Percentiles rank a stretch among this genome's conserved stretches.
These are phyloP conservation scores for Heliconius ismenius DNA, from an alignment of 2,888 invertebrate species.

Conservation along the genomic window DNA sequence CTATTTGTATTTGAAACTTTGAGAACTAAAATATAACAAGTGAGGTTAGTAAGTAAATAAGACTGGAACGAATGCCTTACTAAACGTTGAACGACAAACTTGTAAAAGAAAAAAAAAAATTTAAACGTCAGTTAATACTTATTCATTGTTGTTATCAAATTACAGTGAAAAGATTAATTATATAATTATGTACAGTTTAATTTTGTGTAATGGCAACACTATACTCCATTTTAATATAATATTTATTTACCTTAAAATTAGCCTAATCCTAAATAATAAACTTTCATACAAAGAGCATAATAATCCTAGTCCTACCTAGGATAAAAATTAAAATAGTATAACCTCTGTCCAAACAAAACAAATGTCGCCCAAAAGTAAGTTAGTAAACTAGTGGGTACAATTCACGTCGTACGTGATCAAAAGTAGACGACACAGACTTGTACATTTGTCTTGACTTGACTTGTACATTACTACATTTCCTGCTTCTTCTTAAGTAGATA, in stretches of 20 bases:
- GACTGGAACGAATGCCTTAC: background rate
- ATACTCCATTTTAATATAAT: background rate
- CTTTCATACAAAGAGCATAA: background rate
- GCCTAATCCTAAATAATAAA: too few relatives aligned
- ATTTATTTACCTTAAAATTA: background rate
- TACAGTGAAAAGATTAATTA: background rate
- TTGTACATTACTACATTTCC: constrained; percentile 18
- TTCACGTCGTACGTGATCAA: constrained; percentile 15
- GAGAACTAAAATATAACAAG: background rate
- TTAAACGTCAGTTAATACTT: background rate
- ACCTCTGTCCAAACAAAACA: background rate
- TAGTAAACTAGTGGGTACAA: background rate
- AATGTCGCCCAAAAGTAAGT: constrained; percentile 4
- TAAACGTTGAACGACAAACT: background rate
- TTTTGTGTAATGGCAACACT: background rate
- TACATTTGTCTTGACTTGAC: too few relatives aligned
- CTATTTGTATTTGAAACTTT: background rate
- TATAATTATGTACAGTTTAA: background rate
- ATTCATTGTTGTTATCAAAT: background rate
- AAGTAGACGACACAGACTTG: constrained; percentile 14
- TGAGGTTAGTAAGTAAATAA: background rate
- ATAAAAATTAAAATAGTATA: background rate
- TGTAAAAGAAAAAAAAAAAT: background rate
- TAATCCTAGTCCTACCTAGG: background rate
- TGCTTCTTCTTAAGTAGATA: constrained; percentile 21